Conservation (phyloP, 1,140 invertebrate species). For the Aphaenogaster rudis region DNA sequence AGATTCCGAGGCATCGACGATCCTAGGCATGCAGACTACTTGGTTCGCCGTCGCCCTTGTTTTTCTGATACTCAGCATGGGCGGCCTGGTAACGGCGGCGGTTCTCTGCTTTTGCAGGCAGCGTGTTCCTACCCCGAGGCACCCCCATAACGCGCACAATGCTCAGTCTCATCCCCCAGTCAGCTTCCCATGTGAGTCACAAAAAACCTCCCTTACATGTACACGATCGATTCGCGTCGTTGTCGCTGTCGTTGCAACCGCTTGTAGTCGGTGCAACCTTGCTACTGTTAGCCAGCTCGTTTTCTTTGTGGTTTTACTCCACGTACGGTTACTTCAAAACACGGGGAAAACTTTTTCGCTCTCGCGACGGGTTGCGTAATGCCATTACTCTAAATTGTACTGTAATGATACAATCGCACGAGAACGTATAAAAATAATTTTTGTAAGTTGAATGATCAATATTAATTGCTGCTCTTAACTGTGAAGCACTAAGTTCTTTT, state of each 20-base stretch:
- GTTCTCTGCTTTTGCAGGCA: slow-evolving; percentile 92
- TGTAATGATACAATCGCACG: neutral
- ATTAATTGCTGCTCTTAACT: neutral
- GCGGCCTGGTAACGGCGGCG: slow-evolving; percentile 89
- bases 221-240: slow-evolving; percentile 43
- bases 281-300: slow-evolving; percentile 56
- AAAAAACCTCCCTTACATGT: slow-evolving; percentile 65
- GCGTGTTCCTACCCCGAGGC: slow-evolving; percentile 86
- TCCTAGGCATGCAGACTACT: slow-evolving; percentile 91
- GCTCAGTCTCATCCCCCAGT: slow-evolving; percentile 84
- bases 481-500: neutral
- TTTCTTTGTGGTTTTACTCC: slow-evolving; percentile 52
- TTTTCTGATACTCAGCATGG: slow-evolving; percentile 89
- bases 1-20: slow-evolving; percentile 91
- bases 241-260: slow-evolving; percentile 49
- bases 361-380: slow-evolving; percentile 12
- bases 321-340: slow-evolving; percentile 19
- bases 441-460: neutral
- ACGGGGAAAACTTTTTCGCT: slow-evolving; percentile 34
- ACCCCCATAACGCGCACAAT: slow-evolving; percentile 87
- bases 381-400: slow-evolving; percentile 11
- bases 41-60: slow-evolving; percentile 92
- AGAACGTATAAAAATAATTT: slow-evolving; percentile 7
- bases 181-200: slow-evolving; percentile 85
- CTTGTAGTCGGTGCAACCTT: slow-evolving; percentile 42